These are phyloP conservation scores for Drosophila paranaensis DNA, from an alignment of 2,888 invertebrate species.

Conservation along the genomic window DNA sequence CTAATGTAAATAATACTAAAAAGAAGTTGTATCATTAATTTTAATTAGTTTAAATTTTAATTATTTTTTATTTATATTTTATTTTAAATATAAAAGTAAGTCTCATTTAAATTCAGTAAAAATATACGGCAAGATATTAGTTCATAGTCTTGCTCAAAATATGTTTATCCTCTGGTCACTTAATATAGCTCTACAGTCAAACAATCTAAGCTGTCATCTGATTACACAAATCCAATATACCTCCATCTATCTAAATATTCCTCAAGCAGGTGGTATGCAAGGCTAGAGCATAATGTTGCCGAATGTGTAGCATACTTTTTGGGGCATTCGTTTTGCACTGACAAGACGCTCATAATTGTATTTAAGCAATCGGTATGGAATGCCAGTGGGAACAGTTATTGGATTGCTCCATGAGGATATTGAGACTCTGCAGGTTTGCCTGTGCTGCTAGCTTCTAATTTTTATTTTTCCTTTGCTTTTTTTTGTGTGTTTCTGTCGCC, in stretches of 20 bases:
- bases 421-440: constrained; percentile 39
- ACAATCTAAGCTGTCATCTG: neutral
- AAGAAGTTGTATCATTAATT: too few species aligned
- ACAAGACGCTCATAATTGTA: constrained; percentile 25
- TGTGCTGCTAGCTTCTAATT: neutral
- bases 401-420: constrained; percentile 49
- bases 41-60: too few species aligned
- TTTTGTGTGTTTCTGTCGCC: constrained; percentile 27
- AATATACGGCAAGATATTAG: too few species aligned
- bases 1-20: too few species aligned
- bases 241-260: neutral
- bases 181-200: too few species aligned
- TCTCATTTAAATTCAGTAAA: too few species aligned
- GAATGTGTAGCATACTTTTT: constrained; percentile 27
- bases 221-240: neutral
- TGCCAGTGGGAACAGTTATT: constrained; percentile 39
- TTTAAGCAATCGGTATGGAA: constrained; percentile 26
- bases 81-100: too few species aligned
- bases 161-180: too few species aligned
- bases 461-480: neutral
- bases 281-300: neutral
- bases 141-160: too few species aligned
- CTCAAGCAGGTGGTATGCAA: too few species aligned
- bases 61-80: too few species aligned
- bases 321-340: constrained; percentile 9